Evolutionary conservation across 2,797 vertebrate genomes (phyloP).

Genomic region (Lophius americanus): DNA sequence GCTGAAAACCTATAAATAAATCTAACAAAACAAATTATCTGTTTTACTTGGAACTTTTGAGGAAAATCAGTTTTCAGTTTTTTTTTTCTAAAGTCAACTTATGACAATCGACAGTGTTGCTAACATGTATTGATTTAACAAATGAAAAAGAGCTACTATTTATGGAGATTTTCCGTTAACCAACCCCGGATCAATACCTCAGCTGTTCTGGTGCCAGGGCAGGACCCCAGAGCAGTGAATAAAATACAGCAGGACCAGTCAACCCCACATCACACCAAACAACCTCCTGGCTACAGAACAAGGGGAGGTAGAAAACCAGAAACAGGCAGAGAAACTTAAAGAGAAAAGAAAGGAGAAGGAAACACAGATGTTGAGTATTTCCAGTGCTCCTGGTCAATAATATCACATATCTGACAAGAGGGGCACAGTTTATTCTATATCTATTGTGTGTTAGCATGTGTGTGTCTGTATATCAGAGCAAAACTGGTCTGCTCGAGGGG

Average conservation of each 20-base stretch:
- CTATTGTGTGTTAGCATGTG: slow-evolving; percentile 36
- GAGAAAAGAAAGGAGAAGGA: slow-evolving; percentile 58
- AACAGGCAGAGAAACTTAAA: slow-evolving; percentile 61
- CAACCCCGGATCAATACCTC: slow-evolving; percentile 49
- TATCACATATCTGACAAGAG: slow-evolving; percentile 86
- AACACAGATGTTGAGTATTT: slow-evolving; percentile 72
- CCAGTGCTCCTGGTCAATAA: slow-evolving; percentile 84
- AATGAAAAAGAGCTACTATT: slow-evolving; percentile 35
- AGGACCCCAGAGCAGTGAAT: slow-evolving; percentile 40
- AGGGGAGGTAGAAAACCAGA: slow-evolving; percentile 57
- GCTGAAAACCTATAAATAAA: too few species aligned
- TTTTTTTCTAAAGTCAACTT: too few species aligned
- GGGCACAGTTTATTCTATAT: slow-evolving; percentile 82
- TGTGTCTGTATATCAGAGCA: slow-evolving; percentile 17
- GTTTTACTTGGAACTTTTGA: too few species aligned
- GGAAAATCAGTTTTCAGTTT: too few species aligned
- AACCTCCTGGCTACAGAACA: slow-evolving; percentile 66
- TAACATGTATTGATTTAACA: slow-evolving; percentile 34
- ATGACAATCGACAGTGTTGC: not conserved
- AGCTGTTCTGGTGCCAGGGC: slow-evolving; percentile 55
- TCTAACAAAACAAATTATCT: too few species aligned
- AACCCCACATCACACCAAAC: slow-evolving; percentile 56
- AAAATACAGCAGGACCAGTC: slow-evolving; percentile 59
- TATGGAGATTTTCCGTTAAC: slow-evolving; percentile 26
- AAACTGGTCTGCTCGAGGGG: slow-evolving; percentile 85